Percentiles rank a stretch among this genome's conserved stretches.
phyloP scores from a whole-genome alignment of 2,113 vertebrate species.

The Eubucco bourcierii region DNA sequence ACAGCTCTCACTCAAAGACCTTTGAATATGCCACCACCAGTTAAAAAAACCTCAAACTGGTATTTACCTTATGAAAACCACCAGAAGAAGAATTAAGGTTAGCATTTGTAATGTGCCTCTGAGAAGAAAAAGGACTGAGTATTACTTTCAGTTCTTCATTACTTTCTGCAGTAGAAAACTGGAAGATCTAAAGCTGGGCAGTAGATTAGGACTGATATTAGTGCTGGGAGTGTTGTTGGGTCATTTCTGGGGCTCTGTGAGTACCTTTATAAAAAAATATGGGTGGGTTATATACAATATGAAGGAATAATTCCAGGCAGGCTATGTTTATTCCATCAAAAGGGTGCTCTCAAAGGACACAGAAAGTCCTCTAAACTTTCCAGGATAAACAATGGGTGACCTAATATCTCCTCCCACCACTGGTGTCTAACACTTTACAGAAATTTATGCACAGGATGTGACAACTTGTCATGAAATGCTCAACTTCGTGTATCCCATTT shows the following conservation, averaged over 20 bases:
- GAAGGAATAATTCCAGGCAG: constrained; percentile 18
- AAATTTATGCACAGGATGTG: constrained; percentile 64
- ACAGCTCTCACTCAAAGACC: background rate
- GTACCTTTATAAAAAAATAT: background rate
- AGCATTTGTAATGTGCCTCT: constrained; percentile 25
- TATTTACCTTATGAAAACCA: background rate
- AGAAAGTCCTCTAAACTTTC: constrained; percentile 34
- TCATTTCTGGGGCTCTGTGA: background rate
- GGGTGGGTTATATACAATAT: background rate
- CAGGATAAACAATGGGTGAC: constrained; percentile 34
- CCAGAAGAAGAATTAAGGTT: constrained; percentile 48
- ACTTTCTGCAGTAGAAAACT: background rate
- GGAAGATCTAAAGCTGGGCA: background rate
- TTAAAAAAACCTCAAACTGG: background rate
- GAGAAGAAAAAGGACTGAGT: background rate
- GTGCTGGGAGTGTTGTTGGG: background rate
- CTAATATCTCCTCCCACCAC: constrained; percentile 45
- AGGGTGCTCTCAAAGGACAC: background rate
- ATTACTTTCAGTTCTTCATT: constrained; percentile 1
- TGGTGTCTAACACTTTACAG: constrained; percentile 37
- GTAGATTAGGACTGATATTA: background rate
- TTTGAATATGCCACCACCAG: background rate
- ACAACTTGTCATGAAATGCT: constrained; percentile 61
- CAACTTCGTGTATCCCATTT: constrained; percentile 50
- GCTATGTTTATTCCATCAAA: constrained; percentile 17